Base-by-base conservation (phyloP, 2,113 vertebrate genomes). In the Eretmodus cyanostictus region DNA sequence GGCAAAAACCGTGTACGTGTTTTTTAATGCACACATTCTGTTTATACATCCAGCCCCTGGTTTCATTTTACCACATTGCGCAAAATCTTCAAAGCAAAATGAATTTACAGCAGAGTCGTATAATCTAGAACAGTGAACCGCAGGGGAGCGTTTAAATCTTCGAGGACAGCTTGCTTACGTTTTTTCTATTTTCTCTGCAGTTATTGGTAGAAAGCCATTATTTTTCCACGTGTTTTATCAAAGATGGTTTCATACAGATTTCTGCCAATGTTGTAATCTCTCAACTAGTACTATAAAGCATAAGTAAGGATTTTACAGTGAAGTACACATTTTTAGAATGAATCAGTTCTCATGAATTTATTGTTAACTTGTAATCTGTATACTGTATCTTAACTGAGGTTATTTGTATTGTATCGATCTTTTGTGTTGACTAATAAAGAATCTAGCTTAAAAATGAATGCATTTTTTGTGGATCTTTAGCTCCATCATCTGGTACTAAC, bases 371-470 rank as follows among this genome's bases (percentile, higher is more conserved):
- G 86, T 91, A 81, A 83, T 82, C 54, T 89, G 79, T 89, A 78
- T 76, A 31, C 36, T 87, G 83, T 92, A 83, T 80, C 59, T 76
- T 79, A 80, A 84, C 45, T 82, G 57, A 88, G 89, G 88, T 61
- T 8, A 80, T 92, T 93, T 89, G 83, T 91, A 88, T 82, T 84
- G 88, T 93, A 87, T 86, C 24, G 53, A 82, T 78, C 73, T 83
- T n/a, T 55, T 86, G 85, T 86, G 59, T 84, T 93, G 55, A 78
- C 80, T 68, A 94, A 92, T 92, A 94, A 94, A 94, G 79, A 89
- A 31, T 85, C 8, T 22, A 61, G 12, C 40, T 6, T 45, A 45
- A 42, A 47, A 7, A 12, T 11, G 3, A 38, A 24, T 38, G 54
- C 29, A 10, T 55, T 51, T 12, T 88, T 6, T n/a, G 19, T 80